Percentiles rank a stretch among this genome's conserved stretches.
phyloP scores from a whole-genome alignment of 1,140 invertebrate genomes.

The Ctenoplectra terminalis region DNA sequence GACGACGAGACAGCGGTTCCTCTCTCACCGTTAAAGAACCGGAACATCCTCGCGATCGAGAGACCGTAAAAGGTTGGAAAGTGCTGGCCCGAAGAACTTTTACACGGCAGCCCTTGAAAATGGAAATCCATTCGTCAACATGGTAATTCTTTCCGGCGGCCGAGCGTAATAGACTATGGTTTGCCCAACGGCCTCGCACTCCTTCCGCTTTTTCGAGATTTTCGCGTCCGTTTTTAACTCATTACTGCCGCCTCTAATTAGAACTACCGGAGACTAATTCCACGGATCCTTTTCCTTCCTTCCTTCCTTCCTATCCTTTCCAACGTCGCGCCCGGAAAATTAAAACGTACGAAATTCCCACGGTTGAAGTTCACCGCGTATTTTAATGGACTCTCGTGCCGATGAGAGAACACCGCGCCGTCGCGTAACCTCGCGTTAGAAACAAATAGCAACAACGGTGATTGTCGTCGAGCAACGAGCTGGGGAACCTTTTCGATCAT shows the following conservation, averaged over 20 bases:
- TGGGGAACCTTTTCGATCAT: not conserved
- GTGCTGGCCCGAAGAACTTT: not conserved
- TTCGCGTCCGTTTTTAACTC: slow-evolving; percentile 26
- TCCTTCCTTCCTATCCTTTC: too few species aligned
- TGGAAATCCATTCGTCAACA: slow-evolving; percentile 54
- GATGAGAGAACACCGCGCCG: not conserved
- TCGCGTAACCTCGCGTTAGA: not conserved
- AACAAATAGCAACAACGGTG: not conserved
- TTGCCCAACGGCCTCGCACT: not conserved
- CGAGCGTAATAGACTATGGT: slow-evolving; percentile 37
- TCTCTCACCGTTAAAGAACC: too few species aligned
- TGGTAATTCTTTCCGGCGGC: slow-evolving; percentile 47
- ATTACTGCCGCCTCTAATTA: slow-evolving; percentile 24
- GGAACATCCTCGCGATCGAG: not conserved
- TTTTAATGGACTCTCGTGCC: not conserved
- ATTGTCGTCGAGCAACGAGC: not conserved
- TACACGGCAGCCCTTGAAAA: not conserved
- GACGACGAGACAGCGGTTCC: too few species aligned
- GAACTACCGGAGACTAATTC: slow-evolving; percentile 29
- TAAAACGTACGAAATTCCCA: slow-evolving; percentile 9
- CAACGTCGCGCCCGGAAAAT: not conserved
- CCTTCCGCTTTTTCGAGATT: slow-evolving; percentile 35
- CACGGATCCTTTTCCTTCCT: not conserved
- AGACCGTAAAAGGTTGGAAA: not conserved
- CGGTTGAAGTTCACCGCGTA: not conserved